phyloP scores from a whole-genome alignment of 2,113 vertebrate genomes.

The Orycteropus afer region DNA sequence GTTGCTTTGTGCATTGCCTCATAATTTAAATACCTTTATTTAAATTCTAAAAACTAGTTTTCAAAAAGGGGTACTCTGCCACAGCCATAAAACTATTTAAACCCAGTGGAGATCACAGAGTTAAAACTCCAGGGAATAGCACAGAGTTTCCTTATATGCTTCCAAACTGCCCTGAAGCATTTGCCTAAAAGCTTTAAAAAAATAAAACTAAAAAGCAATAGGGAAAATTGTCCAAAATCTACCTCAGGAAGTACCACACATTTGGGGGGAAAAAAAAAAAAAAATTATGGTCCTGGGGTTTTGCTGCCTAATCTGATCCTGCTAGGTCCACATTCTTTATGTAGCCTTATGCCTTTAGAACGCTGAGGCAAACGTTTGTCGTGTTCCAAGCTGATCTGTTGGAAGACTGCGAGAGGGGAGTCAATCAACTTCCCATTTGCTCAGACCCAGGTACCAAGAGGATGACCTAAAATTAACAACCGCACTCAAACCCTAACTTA shows the following conservation, averaged over 20 bases:
- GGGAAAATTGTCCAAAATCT: conserved; percentile 1
- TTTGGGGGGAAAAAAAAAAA: neutral
- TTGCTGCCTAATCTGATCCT: neutral
- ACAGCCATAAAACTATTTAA: neutral
- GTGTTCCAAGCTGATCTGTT: neutral
- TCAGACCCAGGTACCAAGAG: neutral
- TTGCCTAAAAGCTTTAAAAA: neutral
- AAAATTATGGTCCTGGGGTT: neutral
- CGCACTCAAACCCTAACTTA: neutral
- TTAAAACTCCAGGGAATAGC: conserved; percentile 46
- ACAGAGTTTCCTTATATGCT: neutral
- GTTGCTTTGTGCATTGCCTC: neutral
- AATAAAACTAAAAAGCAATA: neutral
- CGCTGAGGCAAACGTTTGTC: neutral
- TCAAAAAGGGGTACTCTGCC: neutral
- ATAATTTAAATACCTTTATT: conserved; percentile 23
- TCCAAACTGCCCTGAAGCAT: neutral
- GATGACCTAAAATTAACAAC: neutral
- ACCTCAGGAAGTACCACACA: neutral
- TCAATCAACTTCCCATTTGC: neutral
- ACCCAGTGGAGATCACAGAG: neutral
- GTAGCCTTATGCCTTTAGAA: neutral
- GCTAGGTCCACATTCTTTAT: neutral
- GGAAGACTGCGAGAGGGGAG: neutral
- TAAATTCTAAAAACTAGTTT: conserved; percentile 10